Percentiles rank a stretch among this genome's conserved stretches.
Evolutionary conservation across 2,797 vertebrate genomes (phyloP).

Genomic region (Pristis pectinata): DNA sequence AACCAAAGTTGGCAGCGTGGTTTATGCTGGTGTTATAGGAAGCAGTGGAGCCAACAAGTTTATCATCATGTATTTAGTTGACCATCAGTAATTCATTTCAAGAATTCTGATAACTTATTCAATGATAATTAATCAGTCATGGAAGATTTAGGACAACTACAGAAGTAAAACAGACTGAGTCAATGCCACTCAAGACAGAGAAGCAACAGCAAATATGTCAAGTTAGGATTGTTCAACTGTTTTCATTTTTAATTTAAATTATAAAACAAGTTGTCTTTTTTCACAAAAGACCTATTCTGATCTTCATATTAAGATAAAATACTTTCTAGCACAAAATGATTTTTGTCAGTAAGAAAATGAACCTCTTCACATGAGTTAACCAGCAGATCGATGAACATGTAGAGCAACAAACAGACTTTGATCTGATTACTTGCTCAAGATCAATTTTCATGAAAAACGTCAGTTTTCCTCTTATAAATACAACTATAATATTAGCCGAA

Average conservation of each 20-base stretch:
- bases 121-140: not conserved
- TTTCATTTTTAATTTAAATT: not conserved
- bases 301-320: not conserved
- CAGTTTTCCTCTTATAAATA: not conserved
- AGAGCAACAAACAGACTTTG: not conserved
- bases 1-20: too few relatives aligned
- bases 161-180: not conserved
- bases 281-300: not conserved
- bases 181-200: not conserved
- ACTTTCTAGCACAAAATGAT: not conserved
- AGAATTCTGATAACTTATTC: not conserved
- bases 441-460: not conserved
- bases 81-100: not conserved
- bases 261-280: not conserved
- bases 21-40: too few relatives aligned
- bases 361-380: not conserved
- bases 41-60: not conserved
- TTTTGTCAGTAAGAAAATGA: not conserved
- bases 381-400: not conserved
- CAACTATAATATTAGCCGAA: not conserved
- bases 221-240: not conserved
- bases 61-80: not conserved
- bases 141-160: not conserved
- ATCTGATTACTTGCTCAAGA: not conserved
- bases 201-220: not conserved